Base-by-base conservation (phyloP, 2,797 vertebrate species). In the Novumbra hubbsi region DNA sequence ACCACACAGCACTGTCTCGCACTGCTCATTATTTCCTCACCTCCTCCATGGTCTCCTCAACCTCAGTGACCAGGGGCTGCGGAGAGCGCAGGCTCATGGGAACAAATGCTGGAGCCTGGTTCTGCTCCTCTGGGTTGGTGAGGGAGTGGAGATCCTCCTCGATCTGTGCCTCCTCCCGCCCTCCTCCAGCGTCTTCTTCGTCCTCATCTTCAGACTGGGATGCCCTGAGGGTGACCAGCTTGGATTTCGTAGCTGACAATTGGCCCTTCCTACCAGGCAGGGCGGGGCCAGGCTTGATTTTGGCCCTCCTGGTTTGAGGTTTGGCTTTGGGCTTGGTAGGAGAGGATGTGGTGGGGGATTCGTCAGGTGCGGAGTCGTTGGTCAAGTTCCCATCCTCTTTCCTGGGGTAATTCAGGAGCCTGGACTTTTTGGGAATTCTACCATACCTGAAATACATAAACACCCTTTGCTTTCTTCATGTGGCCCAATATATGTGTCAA, bases 21-120 rank as follows among this genome's bases (percentile, higher is more conserved):
- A 60, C 24, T 24, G 55, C 9, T 11, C 21, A 4, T 60, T 60
- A 5, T 24, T 32, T 28, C 17, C 74, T 14, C 92, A 99, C 97
- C 96, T 99, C 97, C 84, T 96, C 96, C 94, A 98, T 89, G 0
- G 94, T 95, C 90, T 98, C 96, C 70, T 97, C 94, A 78, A 98
- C 94, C 76, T 95, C 93, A 78, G 92, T 55, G 71, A 92, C 80
- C 78, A 94, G 50, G 32, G 92, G 87, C 27, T 83, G 90, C 28
- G 94, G 92, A 66, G 95, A 94, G 70, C 95, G 93, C 76, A 99
- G 93, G 76, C 94, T 92, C 75, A 92, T 74, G 8, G 96, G 96
- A 70, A 98, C 93, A 85, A 98, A 98, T 0, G 87, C 94, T 27
- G 94, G 92, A 30, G 94, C 93, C 81, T 91, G 90, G 85, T 93